Evolutionary conservation across 1,140 invertebrate species (phyloP).

Genomic region (Cydia pomonella): DNA sequence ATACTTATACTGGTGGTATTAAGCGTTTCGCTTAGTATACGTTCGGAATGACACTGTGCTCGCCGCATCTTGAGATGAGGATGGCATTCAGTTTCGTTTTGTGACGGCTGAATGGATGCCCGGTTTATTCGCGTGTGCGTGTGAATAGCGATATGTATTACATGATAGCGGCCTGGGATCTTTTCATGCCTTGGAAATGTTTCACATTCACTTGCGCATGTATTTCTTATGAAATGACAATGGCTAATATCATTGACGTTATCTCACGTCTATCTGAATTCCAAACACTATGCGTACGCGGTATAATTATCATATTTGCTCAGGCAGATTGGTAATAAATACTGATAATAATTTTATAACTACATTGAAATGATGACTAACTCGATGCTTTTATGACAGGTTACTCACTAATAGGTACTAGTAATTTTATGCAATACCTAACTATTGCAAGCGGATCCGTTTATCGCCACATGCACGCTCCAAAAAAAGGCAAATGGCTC

Average conservation of each 20-base stretch:
- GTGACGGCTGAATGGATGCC: conserved; percentile 61
- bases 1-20: background rate
- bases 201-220: conserved; percentile 19
- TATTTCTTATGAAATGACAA: background rate
- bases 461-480: background rate
- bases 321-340: background rate
- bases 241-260: conserved; percentile 4
- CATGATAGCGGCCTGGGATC: conserved; percentile 30
- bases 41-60: conserved; percentile 1
- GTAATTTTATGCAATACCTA: background rate
- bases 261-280: background rate
- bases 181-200: conserved; percentile 28
- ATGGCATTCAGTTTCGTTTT: conserved; percentile 62
- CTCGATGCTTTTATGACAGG: background rate
- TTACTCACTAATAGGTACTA: background rate
- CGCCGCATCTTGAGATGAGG: conserved; percentile 63
- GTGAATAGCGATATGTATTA: conserved; percentile 44
- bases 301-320: conserved; percentile 2
- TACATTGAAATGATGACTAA: conserved; percentile 3
- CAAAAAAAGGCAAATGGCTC: background rate
- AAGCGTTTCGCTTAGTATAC: background rate
- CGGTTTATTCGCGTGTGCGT: conserved; percentile 43
- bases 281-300: background rate
- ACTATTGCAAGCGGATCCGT: background rate
- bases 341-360: background rate